phyloP scores from a whole-genome alignment of 2,888 invertebrate species.

The Poecilus cupreus region DNA sequence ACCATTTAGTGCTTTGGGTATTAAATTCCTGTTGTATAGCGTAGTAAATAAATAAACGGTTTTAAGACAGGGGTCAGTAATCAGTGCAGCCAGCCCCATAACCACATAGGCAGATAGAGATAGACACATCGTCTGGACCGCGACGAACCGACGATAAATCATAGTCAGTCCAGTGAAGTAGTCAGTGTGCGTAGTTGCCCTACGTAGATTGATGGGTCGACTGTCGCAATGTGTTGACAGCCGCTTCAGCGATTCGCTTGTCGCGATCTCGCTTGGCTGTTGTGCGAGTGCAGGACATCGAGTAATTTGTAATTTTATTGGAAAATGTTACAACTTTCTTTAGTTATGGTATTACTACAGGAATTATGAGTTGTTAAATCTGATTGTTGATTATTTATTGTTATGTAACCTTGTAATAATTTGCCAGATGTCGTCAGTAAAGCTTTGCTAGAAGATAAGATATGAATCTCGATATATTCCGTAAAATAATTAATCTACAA shows the following conservation, averaged over 20 bases:
- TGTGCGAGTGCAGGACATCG: background rate
- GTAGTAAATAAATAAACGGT: background rate
- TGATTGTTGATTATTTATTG: background rate
- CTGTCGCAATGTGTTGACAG: constrained; percentile 48
- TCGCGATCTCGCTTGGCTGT: background rate
- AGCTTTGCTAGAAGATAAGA: too few species aligned
- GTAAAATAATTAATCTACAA: too few species aligned
- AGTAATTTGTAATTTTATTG: background rate
- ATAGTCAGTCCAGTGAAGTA: constrained; percentile 36
- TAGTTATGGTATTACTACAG: background rate
- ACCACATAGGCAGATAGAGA: constrained; percentile 17
- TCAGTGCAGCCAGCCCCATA: background rate
- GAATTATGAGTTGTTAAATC: background rate
- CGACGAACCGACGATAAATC: constrained; percentile 37
- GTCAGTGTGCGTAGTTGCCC: background rate
- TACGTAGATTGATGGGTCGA: constrained; percentile 43
- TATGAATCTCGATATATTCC: too few species aligned
- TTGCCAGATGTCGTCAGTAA: background rate
- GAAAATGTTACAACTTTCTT: constrained; percentile 37
- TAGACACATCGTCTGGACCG: background rate
- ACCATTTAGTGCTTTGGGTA: too few species aligned
- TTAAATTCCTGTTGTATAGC: too few species aligned
- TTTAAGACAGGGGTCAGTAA: background rate
- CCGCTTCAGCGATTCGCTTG: constrained; percentile 10
- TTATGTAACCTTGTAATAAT: too few species aligned